Percentiles rank a stretch among this genome's conserved stretches.
Conservation (phyloP, 2,888 invertebrate species). For the Caradrina clavipalpis region DNA sequence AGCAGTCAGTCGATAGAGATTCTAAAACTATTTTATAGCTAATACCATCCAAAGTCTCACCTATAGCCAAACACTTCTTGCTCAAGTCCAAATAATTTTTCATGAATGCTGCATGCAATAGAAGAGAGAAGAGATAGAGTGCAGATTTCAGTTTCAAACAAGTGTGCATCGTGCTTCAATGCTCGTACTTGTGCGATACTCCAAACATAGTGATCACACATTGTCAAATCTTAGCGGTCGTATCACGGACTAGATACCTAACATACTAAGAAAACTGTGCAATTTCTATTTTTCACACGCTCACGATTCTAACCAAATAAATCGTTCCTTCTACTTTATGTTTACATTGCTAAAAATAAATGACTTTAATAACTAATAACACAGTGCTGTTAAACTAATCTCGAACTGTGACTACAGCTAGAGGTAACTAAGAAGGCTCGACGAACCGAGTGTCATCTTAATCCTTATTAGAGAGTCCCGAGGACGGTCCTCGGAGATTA, state of each 20-base stretch:
- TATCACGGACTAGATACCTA: slow-evolving; percentile 19
- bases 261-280: slow-evolving; percentile 39
- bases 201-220: slow-evolving; percentile 63
- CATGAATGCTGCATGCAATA: slow-evolving; percentile 95
- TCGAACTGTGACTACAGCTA: slow-evolving; percentile 27
- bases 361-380: slow-evolving; percentile 22
- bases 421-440: slow-evolving; percentile 17
- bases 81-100: slow-evolving; percentile 95
- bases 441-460: slow-evolving; percentile 26
- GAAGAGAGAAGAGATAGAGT: slow-evolving; percentile 89
- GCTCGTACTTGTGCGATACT: slow-evolving; percentile 64
- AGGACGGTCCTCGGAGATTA: slow-evolving; percentile 3
- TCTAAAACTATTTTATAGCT: slow-evolving; percentile 49
- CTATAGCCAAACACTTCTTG: slow-evolving; percentile 94
- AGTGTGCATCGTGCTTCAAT: slow-evolving; percentile 75
- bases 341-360: slow-evolving; percentile 11
- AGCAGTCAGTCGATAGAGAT: slow-evolving; percentile 39
- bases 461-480: slow-evolving; percentile 27
- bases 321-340: slow-evolving; percentile 7
- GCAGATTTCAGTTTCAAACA: slow-evolving; percentile 77
- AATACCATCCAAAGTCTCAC: slow-evolving; percentile 82
- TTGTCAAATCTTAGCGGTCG: slow-evolving; percentile 31
- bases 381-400: slow-evolving; percentile 46
- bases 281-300: slow-evolving; percentile 36
- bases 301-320: slow-evolving; percentile 32